A percentile compares a stretch with the other conserved stretches of the same genome.
Conservation (phyloP, 2,797 vertebrate species). For the Lacerta bilineata region DNA sequence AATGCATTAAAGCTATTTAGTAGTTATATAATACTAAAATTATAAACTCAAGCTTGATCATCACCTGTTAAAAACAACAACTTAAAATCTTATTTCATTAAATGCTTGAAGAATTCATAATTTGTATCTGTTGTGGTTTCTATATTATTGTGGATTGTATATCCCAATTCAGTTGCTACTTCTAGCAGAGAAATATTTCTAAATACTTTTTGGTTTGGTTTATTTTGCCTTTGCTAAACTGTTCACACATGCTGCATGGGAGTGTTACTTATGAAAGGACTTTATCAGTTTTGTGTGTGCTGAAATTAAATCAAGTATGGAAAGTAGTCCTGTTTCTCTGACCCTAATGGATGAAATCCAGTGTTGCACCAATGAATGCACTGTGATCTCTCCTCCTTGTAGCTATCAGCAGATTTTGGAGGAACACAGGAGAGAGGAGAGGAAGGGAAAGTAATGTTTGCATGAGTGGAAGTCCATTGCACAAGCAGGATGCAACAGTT, state of each 20-base stretch:
- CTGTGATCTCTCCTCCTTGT: no score
- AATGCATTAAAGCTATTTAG: accelerated
- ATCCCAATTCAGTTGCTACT: neutral
- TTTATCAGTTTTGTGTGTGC: neutral
- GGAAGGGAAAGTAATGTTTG: no score
- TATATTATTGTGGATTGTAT: neutral
- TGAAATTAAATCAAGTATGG: neutral
- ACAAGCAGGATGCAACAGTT: no score
- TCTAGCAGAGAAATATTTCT: neutral
- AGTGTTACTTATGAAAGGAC: neutral
- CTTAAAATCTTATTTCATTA: neutral
- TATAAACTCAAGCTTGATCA: neutral
- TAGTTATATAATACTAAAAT: neutral
- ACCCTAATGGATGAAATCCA: neutral
- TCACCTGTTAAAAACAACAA: neutral
- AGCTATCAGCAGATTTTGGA: no score
- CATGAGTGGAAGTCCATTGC: no score
- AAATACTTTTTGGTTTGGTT: neutral
- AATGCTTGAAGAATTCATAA: neutral
- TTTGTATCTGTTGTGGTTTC: neutral
- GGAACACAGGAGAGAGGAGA: no score
- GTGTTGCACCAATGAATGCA: no score
- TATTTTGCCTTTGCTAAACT: neutral
- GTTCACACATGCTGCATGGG: neutral
- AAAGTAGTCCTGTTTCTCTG: neutral